Evolutionary conservation across 2,888 invertebrate genomes (phyloP).

Genomic region (Syrphus vitripennis): DNA sequence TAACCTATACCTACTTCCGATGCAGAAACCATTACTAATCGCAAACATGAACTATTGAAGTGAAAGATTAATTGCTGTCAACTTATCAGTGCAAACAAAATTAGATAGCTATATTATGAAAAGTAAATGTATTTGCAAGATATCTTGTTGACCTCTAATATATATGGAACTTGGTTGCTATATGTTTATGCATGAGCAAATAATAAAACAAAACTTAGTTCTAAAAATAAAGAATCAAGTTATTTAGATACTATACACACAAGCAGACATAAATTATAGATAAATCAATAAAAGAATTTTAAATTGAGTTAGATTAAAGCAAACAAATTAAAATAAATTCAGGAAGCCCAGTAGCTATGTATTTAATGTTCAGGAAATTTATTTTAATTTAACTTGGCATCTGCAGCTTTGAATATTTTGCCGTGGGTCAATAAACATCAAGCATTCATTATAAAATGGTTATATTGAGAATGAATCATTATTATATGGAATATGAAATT

Average conservation of each 20-base stretch:
- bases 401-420: neutral
- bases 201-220: neutral
- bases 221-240: neutral
- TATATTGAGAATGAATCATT: neutral
- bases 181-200: neutral
- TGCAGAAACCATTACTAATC: neutral
- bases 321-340: neutral
- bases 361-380: neutral
- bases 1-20: neutral
- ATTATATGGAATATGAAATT: too few relatives aligned
- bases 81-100: neutral
- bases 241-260: neutral
- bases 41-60: neutral
- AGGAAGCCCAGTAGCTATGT: constrained; percentile 5
- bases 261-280: neutral
- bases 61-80: neutral
- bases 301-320: neutral
- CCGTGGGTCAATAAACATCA: neutral
- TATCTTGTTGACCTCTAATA: constrained; percentile 6
- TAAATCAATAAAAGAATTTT: neutral
- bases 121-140: neutral
- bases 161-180: neutral
- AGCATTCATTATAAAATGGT: too few relatives aligned
- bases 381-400: neutral
- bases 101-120: neutral